Conservation (phyloP, 1,140 invertebrate species). For the Cotesia glomerata region DNA sequence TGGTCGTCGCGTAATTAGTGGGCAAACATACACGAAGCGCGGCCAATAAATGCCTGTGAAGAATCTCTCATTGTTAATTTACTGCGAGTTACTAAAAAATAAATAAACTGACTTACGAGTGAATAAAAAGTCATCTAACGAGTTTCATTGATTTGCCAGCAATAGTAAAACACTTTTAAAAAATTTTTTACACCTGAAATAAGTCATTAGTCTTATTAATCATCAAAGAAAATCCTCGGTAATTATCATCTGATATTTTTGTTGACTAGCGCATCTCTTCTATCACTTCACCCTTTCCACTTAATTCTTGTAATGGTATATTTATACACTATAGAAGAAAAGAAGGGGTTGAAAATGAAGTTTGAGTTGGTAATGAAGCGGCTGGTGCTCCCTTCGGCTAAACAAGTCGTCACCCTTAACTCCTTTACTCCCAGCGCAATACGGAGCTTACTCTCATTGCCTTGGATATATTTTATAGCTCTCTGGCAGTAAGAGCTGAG, state of each 20-base stretch:
- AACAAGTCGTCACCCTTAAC: constrained; percentile 60
- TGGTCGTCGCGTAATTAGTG: constrained; percentile 27
- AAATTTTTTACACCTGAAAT: too few relatives aligned
- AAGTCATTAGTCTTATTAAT: too few relatives aligned
- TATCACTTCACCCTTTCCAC: constrained; percentile 39
- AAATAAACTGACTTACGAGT: background rate
- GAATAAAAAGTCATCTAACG: background rate
- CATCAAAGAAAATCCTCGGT: too few relatives aligned
- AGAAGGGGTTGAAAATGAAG: constrained; percentile 60
- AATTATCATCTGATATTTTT: too few relatives aligned
- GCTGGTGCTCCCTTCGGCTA: constrained; percentile 39
- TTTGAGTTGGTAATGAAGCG: constrained; percentile 60
- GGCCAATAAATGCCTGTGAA: constrained; percentile 3
- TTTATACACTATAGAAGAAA: constrained; percentile 20
- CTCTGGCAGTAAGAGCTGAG: constrained; percentile 53
- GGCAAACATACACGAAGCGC: constrained; percentile 12
- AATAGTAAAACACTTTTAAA: too few relatives aligned
- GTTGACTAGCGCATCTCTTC: too few relatives aligned
- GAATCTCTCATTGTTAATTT: constrained; percentile 9
- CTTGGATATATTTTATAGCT: constrained; percentile 63
- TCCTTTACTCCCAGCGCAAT: background rate
- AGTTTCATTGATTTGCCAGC: too few relatives aligned
- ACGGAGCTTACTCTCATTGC: constrained; percentile 28
- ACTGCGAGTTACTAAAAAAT: background rate
- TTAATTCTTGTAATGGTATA: constrained; percentile 51